phyloP scores from a whole-genome alignment of 2,888 invertebrate genomes.

The Gymnosoma rotundatum region DNA sequence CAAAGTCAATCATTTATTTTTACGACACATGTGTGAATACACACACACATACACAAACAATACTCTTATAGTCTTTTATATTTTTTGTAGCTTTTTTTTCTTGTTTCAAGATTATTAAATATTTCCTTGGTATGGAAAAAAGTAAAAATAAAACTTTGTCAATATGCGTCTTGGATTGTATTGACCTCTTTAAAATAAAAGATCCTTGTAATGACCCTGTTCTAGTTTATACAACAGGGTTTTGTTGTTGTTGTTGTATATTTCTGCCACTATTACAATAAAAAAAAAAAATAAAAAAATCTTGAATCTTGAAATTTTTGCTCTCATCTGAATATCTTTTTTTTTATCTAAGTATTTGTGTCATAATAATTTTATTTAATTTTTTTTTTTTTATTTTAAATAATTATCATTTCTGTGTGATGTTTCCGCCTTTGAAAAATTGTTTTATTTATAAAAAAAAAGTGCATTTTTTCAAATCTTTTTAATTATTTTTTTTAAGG shows the following conservation, averaged over 20 bases:
- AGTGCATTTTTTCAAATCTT: neutral
- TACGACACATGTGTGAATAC: conserved; percentile 30
- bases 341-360: conserved; percentile 5
- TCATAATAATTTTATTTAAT: conserved; percentile 14
- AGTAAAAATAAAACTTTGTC: conserved; percentile 49
- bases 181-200: conserved; percentile 59
- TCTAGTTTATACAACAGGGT: conserved; percentile 59
- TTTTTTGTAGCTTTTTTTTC: conserved; percentile 31
- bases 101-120: conserved; percentile 65
- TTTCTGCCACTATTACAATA: conserved; percentile 8
- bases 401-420: neutral
- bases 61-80: conserved; percentile 10
- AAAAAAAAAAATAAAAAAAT: neutral
- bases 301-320: conserved; percentile 46
- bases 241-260: conserved; percentile 15
- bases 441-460: neutral
- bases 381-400: neutral
- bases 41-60: conserved; percentile 19
- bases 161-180: conserved; percentile 55
- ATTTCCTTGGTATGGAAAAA: conserved; percentile 66
- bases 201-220: conserved; percentile 64
- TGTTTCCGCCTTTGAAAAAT: conserved; percentile 1
- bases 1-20: conserved; percentile 43
- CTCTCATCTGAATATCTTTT: conserved; percentile 29
- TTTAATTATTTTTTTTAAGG: neutral